Evolutionary conservation across 2,888 invertebrate genomes (phyloP).

Genomic region (Drosophila neutralis): DNA sequence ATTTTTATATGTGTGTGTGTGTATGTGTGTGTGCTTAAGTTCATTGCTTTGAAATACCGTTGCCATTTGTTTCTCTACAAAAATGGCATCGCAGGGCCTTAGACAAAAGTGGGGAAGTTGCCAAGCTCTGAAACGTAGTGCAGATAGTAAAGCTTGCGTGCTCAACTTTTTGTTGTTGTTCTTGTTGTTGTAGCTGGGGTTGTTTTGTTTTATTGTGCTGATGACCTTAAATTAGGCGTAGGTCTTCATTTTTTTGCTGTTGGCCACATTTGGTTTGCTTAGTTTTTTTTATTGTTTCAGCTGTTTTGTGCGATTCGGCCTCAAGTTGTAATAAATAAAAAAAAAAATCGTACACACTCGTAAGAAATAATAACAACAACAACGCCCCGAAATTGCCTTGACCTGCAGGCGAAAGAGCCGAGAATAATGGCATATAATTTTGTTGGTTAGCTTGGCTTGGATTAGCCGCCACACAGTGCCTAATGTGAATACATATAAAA

Average conservation of each 20-base stretch:
- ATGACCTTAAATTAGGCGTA: conserved; percentile 81
- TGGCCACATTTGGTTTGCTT: conserved; percentile 53
- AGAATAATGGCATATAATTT: conserved; percentile 49
- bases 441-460: conserved; percentile 46
- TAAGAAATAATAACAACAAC: conserved; percentile 32
- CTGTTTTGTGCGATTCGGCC: conserved; percentile 60
- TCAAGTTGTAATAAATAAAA: conserved; percentile 68
- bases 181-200: conserved; percentile 42
- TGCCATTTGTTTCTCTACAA: conserved; percentile 64
- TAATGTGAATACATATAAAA: conserved; percentile 49
- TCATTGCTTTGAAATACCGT: conserved; percentile 67
- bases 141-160: conserved; percentile 64
- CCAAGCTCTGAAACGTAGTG: conserved; percentile 29
- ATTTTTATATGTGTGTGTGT: conserved; percentile 3
- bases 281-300: conserved; percentile 46
- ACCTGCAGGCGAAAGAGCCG: conserved; percentile 46
- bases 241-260: conserved; percentile 54
- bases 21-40: conserved; percentile 25
- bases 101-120: conserved; percentile 38
- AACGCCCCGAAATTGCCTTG: conserved; percentile 44
- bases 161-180: conserved; percentile 54
- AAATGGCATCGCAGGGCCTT: conserved; percentile 63
- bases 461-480: conserved; percentile 36
- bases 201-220: conserved; percentile 80
- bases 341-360: conserved; percentile 52